Evolutionary conservation across 1,140 invertebrate species (phyloP).

Genomic region (Camponotus vicinus): DNA sequence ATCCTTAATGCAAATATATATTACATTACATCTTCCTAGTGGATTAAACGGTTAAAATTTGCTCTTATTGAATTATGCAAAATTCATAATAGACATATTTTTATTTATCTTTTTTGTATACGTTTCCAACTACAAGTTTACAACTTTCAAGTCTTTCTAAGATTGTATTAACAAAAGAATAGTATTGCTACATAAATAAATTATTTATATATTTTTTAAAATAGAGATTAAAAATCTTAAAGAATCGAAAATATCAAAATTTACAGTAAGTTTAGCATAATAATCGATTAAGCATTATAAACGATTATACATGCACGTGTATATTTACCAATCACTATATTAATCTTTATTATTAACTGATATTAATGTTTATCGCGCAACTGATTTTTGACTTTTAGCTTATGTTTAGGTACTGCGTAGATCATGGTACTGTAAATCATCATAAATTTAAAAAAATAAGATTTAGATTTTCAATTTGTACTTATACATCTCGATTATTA

Average conservation of each 20-base stretch:
- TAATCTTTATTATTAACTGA: not conserved
- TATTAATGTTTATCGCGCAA: not conserved
- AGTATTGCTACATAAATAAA: not conserved
- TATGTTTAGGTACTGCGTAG: not conserved
- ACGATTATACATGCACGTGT: too few species aligned
- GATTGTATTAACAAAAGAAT: not conserved
- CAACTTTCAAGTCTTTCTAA: conserved; percentile 20
- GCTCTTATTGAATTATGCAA: not conserved
- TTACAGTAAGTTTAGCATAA: not conserved
- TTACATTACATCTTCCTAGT: conserved; percentile 21
- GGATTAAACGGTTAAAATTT: conserved; percentile 23
- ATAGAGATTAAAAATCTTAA: conserved; percentile 9
- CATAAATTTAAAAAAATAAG: not conserved
- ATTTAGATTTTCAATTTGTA: conserved; percentile 5
- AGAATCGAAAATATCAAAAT: not conserved
- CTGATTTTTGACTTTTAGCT: conserved; percentile 6
- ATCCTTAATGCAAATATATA: conserved; percentile 13
- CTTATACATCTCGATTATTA: not conserved
- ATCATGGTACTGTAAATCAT: conserved; percentile 5
- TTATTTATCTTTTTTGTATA: not conserved
- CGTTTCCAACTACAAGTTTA: not conserved
- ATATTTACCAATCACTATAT: not conserved
- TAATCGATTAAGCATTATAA: not conserved
- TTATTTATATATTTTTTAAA: not conserved
- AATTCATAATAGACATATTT: conserved; percentile 33